A percentile compares a stretch with the other conserved stretches of the same genome.
phyloP scores from a whole-genome alignment of 2,888 invertebrate species.

The Platycheirus albimanus region DNA sequence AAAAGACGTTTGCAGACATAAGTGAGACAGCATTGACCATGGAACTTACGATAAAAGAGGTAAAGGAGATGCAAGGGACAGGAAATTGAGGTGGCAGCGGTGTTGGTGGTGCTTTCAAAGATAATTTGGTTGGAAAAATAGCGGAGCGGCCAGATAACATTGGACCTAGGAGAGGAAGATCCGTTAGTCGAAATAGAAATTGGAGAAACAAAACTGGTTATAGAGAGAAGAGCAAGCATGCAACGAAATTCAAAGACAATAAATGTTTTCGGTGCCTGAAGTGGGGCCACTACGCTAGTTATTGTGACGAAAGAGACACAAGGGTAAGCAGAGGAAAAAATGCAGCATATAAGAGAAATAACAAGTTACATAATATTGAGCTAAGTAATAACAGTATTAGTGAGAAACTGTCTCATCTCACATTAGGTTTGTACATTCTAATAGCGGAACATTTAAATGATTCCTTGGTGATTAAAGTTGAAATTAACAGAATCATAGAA shows the following conservation, averaged over 20 bases:
- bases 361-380: slow-evolving; percentile 28
- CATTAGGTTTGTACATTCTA: no score
- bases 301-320: slow-evolving; percentile 20
- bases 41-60: no score
- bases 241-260: neutral
- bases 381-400: slow-evolving; percentile 21
- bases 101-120: neutral
- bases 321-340: slow-evolving; percentile 1
- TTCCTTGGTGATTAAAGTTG: slow-evolving; percentile 16
- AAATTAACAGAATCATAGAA: slow-evolving; percentile 14
- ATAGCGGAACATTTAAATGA: no score
- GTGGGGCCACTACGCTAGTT: slow-evolving; percentile 21
- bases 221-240: slow-evolving; percentile 11
- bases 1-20: slow-evolving; percentile 26
- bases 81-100: neutral
- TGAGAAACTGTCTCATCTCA: slow-evolving; percentile 27
- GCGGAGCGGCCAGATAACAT: neutral
- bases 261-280: slow-evolving; percentile 18
- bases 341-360: slow-evolving; percentile 3
- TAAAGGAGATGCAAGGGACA: slow-evolving; percentile 15
- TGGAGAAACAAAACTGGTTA: neutral
- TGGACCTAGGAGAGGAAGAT: slow-evolving; percentile 6
- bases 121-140: slow-evolving; percentile 12
- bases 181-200: slow-evolving; percentile 5
- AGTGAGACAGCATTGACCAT: no score